Evolutionary conservation across 2,797 vertebrate species (phyloP).

Genomic region (Trichosurus vulpecula): DNA sequence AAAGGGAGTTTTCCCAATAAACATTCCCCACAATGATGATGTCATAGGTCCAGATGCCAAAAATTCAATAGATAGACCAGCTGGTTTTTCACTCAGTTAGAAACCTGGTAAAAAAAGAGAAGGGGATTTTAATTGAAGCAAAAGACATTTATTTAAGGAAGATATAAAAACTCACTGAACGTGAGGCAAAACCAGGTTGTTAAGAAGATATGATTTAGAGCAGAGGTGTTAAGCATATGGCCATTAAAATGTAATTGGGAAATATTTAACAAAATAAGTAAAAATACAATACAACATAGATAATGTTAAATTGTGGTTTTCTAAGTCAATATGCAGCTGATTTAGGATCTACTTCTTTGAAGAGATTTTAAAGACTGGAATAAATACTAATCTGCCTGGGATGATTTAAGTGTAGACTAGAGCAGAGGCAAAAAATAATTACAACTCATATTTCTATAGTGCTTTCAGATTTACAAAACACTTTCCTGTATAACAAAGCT

Average conservation of each 20-base stretch:
- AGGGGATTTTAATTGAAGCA: not conserved
- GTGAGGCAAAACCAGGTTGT: not conserved
- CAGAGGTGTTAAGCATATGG: not conserved
- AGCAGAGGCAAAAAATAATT: not conserved
- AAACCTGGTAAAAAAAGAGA: not conserved
- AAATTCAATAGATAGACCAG: not conserved
- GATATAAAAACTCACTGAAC: not conserved
- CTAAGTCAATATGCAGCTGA: not conserved
- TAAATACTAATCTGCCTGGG: not conserved
- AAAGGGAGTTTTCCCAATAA: not conserved
- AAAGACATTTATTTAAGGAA: not conserved
- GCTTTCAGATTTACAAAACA: not conserved
- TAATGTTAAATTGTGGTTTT: not conserved
- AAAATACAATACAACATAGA: not conserved
- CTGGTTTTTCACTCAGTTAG: not conserved
- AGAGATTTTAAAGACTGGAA: not conserved
- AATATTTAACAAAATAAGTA: not conserved
- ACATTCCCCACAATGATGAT: not conserved
- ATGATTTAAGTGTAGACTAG: not conserved
- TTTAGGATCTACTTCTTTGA: not conserved
- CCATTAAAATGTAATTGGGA: not conserved
- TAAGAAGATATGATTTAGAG: not conserved
- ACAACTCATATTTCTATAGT: not conserved
- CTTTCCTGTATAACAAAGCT: not conserved
- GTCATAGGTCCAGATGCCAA: not conserved